These are phyloP conservation scores for Himalopsyche japonica DNA, from an alignment of 2,888 invertebrate genomes.

Conservation along the genomic window DNA sequence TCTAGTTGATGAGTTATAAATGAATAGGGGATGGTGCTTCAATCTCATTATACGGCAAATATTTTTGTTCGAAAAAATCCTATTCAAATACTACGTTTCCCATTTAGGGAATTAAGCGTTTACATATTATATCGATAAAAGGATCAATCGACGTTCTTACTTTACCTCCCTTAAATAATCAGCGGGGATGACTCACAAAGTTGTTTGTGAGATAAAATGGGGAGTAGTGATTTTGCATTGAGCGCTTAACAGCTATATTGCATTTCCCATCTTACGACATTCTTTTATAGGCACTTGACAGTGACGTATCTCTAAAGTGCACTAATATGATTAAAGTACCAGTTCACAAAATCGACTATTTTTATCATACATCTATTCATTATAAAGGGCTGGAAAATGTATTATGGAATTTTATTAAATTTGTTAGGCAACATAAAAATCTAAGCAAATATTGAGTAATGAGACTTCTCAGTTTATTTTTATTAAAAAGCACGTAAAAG, in stretches of 20 bases:
- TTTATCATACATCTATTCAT: too few relatives aligned
- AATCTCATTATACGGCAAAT: not conserved
- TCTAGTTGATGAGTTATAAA: not conserved
- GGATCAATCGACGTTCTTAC: not conserved
- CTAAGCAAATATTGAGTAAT: too few relatives aligned
- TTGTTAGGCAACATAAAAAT: too few relatives aligned
- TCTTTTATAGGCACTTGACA: constrained; percentile 12
- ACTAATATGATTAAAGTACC: too few relatives aligned
- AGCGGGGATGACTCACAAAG: not conserved
- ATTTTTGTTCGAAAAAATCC: not conserved
- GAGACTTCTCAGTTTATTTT: too few relatives aligned
- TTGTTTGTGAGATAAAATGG: constrained; percentile 7
- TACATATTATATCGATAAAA: not conserved
- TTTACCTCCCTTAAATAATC: not conserved
- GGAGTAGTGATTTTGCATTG: constrained; percentile 22
- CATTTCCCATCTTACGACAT: constrained; percentile 7
- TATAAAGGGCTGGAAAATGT: too few relatives aligned
- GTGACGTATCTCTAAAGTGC: too few relatives aligned
- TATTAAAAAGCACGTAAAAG: too few relatives aligned
- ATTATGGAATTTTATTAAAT: too few relatives aligned
- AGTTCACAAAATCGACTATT: too few relatives aligned
- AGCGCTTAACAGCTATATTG: constrained; percentile 12
- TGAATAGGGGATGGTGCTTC: not conserved
- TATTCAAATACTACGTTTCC: not conserved
- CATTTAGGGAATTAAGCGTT: not conserved